A percentile compares a stretch with the other conserved stretches of the same genome.
phyloP scores from a whole-genome alignment of 2,888 invertebrate genomes.

The Tridacna gigas region DNA sequence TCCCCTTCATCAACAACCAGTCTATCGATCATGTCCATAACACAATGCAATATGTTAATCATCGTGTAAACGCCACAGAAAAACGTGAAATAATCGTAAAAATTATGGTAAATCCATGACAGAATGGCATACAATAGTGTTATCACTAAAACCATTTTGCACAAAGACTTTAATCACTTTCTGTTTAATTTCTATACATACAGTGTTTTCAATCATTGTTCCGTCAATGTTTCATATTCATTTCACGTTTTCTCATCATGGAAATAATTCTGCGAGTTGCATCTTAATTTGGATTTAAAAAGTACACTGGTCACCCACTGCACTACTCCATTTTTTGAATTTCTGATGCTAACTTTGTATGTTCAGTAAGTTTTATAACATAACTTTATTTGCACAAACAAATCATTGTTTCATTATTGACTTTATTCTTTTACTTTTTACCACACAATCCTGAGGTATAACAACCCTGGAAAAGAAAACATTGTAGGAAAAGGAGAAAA shows the following conservation, averaged over 20 bases:
- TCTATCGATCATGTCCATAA: conserved; percentile 46
- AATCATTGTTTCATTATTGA: too few species aligned
- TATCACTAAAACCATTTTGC: conserved; percentile 51
- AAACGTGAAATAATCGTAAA: conserved; percentile 63
- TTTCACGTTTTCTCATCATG: too few species aligned
- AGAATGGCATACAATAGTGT: conserved; percentile 40
- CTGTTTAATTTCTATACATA: not conserved
- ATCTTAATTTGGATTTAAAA: not conserved
- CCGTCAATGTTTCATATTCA: not conserved
- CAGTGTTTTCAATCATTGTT: conserved; percentile 7
- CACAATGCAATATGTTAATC: conserved; percentile 44
- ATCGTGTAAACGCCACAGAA: conserved; percentile 61
- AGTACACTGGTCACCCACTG: not conserved
- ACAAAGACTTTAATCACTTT: not conserved
- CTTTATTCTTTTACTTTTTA: too few species aligned
- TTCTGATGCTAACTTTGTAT: too few species aligned
- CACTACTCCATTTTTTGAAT: not conserved
- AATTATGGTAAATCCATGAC: conserved; percentile 58
- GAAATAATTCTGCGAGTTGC: too few species aligned
- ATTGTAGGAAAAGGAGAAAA: too few species aligned
- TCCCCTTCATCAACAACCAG: conserved; percentile 29
- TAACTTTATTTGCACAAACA: too few species aligned
- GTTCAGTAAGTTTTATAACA: too few species aligned
- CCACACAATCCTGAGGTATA: too few species aligned
- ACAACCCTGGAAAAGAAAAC: too few species aligned